Conservation (phyloP, 2,888 invertebrate genomes). For the Rhagophthalmus giganteus region DNA sequence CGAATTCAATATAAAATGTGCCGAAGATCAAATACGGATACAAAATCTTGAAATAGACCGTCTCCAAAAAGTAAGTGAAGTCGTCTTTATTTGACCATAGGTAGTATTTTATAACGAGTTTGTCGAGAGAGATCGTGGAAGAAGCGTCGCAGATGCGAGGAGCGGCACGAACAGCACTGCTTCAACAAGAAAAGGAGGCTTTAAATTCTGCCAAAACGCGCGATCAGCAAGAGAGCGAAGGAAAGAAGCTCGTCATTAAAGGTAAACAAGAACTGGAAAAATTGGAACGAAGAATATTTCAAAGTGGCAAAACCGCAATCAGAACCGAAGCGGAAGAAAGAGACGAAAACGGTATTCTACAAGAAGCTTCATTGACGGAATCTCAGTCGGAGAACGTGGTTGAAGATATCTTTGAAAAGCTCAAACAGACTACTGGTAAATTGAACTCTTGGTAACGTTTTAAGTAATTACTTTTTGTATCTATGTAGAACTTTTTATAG, state of each 20-base stretch:
- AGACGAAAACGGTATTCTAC: slow-evolving; percentile 35
- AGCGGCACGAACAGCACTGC: slow-evolving; percentile 68
- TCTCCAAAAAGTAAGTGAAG: slow-evolving; percentile 59
- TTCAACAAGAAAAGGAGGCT: slow-evolving; percentile 71
- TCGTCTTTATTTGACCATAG: background rate
- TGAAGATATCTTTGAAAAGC: slow-evolving; percentile 70
- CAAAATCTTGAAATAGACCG: slow-evolving; percentile 76
- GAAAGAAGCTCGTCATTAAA: slow-evolving; percentile 71
- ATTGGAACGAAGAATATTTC: slow-evolving; percentile 76
- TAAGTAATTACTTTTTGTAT: background rate
- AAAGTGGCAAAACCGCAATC: slow-evolving; percentile 57
- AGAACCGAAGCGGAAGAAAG: slow-evolving; percentile 48
- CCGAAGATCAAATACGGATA: slow-evolving; percentile 68
- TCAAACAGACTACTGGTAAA: slow-evolving; percentile 75
- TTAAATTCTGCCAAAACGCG: slow-evolving; percentile 68
- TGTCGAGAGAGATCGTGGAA: slow-evolving; percentile 68
- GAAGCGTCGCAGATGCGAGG: slow-evolving; percentile 75
- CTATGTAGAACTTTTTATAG: slow-evolving; percentile 1
- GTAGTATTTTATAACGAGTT: background rate
- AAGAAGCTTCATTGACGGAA: slow-evolving; percentile 11
- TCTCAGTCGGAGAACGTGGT: slow-evolving; percentile 54
- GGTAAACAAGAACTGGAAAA: slow-evolving; percentile 74
- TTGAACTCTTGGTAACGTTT: background rate
- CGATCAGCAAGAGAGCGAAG: slow-evolving; percentile 65
- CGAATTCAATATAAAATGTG: slow-evolving; percentile 69